Conservation (phyloP, 2,797 vertebrate species). For the Tenualosa thibaudeaui region DNA sequence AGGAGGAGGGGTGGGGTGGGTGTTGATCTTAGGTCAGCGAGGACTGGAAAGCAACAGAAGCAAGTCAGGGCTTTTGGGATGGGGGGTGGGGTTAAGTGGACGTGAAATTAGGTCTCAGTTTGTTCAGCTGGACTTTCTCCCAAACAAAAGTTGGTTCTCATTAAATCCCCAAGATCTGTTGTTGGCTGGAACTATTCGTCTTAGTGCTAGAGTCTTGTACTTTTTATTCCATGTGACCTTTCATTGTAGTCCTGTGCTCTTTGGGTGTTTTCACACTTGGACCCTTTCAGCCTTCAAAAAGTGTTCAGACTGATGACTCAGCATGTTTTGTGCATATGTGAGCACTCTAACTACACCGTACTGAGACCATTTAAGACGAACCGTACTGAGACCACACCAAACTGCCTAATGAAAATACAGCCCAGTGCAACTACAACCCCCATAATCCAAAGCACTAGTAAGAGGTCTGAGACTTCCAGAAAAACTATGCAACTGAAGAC, state of each 20-base stretch:
- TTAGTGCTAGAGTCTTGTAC: neutral
- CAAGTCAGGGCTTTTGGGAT: neutral
- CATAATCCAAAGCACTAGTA: too few species aligned
- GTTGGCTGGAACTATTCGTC: neutral
- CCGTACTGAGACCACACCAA: too few species aligned
- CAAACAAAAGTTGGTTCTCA: slow-evolving; percentile 24
- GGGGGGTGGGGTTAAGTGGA: slow-evolving; percentile 60
- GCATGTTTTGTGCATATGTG: too few species aligned
- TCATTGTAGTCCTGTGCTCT: neutral
- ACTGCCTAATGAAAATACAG: too few species aligned
- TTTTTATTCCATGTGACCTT: neutral
- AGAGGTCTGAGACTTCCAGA: too few species aligned
- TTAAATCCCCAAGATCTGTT: neutral
- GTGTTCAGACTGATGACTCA: too few species aligned
- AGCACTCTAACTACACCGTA: too few species aligned
- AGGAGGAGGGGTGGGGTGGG: neutral
- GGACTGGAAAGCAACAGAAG: neutral
- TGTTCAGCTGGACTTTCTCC: slow-evolving; percentile 73
- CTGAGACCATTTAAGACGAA: too few species aligned
- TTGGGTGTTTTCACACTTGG: neutral
- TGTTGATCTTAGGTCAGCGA: slow-evolving; percentile 3
- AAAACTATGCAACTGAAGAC: too few species aligned
- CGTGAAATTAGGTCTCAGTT: slow-evolving; percentile 75
- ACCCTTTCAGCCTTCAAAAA: too few species aligned
- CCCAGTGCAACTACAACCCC: too few species aligned